phyloP scores from a whole-genome alignment of 1,140 invertebrate genomes.

The Microplitis mediator region DNA sequence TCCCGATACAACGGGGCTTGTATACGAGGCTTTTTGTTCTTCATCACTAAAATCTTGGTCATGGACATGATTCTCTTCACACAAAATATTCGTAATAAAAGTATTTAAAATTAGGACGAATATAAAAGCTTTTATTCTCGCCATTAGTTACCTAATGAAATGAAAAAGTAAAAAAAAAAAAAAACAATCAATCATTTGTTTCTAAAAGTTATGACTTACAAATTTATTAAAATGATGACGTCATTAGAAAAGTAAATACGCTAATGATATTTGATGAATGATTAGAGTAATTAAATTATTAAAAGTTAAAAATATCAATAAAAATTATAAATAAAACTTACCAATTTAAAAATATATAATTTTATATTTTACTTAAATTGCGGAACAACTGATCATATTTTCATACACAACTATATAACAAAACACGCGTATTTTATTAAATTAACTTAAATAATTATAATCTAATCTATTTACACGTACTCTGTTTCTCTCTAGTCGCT shows the following conservation, averaged over 20 bases:
- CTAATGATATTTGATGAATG: background rate
- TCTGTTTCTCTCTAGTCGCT: background rate
- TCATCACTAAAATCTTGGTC: conserved; percentile 31
- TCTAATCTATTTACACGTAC: conserved; percentile 32
- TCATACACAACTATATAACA: background rate
- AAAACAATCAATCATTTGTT: background rate
- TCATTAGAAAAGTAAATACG: background rate
- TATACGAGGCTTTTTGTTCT: conserved; percentile 51
- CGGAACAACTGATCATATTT: background rate
- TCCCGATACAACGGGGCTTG: conserved; percentile 66
- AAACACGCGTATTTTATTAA: conserved; percentile 10
- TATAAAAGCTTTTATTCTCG: conserved; percentile 18
- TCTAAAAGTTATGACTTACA: background rate
- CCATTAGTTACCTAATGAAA: conserved; percentile 20
- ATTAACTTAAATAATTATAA: conserved; percentile 29
- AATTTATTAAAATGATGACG: background rate
- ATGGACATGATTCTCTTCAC: conserved; percentile 25
- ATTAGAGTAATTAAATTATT: background rate
- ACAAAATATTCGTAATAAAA: background rate
- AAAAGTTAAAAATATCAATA: too few species aligned
- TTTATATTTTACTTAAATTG: background rate
- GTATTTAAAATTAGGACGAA: conserved; percentile 9
- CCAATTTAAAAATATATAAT: background rate
- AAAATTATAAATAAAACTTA: background rate
- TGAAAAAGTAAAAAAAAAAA: background rate